A percentile compares a stretch with the other conserved stretches of the same genome.
These are phyloP conservation scores for Bradypodion pumilum DNA, from an alignment of 2,797 vertebrate genomes.

Conservation along the genomic window DNA sequence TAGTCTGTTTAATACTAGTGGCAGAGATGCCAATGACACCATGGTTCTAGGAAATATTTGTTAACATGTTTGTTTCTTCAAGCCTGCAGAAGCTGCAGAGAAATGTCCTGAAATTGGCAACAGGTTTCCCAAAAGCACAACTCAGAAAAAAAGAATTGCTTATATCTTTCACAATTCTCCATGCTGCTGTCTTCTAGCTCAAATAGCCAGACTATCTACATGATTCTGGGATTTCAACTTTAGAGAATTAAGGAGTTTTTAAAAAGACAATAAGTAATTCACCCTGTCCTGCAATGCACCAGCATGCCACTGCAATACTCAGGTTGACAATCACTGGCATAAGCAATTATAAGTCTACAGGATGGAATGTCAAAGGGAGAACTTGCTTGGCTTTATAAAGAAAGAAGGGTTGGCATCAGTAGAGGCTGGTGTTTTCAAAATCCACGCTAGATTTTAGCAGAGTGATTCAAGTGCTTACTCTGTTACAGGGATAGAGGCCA, in stretches of 20 bases:
- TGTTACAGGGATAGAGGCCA: too few species aligned
- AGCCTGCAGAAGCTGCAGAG: slow-evolving; percentile 14
- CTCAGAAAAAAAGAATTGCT: background rate
- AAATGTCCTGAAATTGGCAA: background rate
- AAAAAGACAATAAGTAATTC: background rate
- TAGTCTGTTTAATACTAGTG: slow-evolving; percentile 53
- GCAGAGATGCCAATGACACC: slow-evolving; percentile 43
- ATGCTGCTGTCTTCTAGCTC: background rate
- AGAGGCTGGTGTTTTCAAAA: too few species aligned
- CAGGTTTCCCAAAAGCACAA: background rate
- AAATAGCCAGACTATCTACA: too few species aligned
- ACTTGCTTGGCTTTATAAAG: too few species aligned
- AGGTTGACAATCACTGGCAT: background rate
- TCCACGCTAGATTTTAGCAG: too few species aligned
- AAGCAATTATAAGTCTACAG: background rate
- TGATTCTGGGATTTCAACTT: too few species aligned
- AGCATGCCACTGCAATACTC: background rate
- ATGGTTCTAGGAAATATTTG: slow-evolving; percentile 38
- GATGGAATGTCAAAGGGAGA: too few species aligned
- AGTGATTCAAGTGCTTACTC: too few species aligned
- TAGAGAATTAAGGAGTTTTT: background rate
- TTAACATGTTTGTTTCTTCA: slow-evolving; percentile 29
- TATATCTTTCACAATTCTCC: background rate
- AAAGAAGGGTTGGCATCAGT: too few species aligned
- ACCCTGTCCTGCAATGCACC: background rate